Evolutionary conservation across 1,140 invertebrate genomes (phyloP).

Genomic region (Linepithema humile): DNA sequence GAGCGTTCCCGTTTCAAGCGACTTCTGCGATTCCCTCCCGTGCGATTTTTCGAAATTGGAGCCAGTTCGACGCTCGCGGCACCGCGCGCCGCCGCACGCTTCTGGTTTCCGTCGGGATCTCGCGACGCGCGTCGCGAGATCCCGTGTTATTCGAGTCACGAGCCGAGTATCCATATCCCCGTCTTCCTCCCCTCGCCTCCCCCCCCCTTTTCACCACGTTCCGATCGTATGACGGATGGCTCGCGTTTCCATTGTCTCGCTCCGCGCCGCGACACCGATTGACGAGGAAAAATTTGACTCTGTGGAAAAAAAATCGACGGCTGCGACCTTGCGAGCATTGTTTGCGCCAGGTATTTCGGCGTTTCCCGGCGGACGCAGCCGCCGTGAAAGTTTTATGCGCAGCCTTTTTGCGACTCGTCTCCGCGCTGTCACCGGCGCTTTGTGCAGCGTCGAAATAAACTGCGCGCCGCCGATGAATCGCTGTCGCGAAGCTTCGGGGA

Average conservation of each 20-base stretch:
- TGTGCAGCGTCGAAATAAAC: neutral
- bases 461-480: neutral
- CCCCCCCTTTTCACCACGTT: neutral
- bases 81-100: neutral
- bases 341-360: neutral
- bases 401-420: neutral
- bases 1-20: neutral
- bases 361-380: neutral
- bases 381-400: neutral
- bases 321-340: neutral
- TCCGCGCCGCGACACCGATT: neutral
- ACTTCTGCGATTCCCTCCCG: slow-evolving; percentile 9
- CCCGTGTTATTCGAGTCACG: slow-evolving; percentile 64
- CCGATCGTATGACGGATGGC: slow-evolving; percentile 28
- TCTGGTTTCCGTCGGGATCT: slow-evolving; percentile 40
- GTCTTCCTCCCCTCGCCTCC: neutral
- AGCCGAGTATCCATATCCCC: slow-evolving; percentile 7
- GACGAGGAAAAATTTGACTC: slow-evolving; percentile 3
- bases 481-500: neutral
- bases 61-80: slow-evolving; percentile 14
- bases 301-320: neutral
- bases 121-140: slow-evolving; percentile 1
- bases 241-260: slow-evolving; percentile 5
- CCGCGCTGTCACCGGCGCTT: neutral
- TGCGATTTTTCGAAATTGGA: slow-evolving; percentile 65